A percentile compares a stretch with the other conserved stretches of the same genome.
phyloP scores from a whole-genome alignment of 1,140 invertebrate species.

The Hypothenemus hampei region DNA sequence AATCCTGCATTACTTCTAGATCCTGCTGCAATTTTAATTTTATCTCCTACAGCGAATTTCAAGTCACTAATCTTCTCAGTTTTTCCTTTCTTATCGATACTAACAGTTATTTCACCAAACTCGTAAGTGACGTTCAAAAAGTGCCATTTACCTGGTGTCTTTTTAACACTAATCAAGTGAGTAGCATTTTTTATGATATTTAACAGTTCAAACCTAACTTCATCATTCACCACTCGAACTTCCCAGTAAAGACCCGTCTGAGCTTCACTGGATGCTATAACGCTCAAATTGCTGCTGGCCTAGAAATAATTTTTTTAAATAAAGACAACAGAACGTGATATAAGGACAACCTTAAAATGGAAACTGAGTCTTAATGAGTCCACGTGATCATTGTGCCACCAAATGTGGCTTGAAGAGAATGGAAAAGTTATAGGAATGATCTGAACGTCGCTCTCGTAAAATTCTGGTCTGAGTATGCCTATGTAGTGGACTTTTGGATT shows the following conservation, averaged over 20 bases:
- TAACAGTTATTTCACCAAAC: conserved; percentile 65
- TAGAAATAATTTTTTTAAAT: conserved; percentile 63
- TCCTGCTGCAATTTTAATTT: conserved; percentile 71
- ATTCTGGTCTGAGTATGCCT: conserved; percentile 74
- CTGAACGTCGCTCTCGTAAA: conserved; percentile 76
- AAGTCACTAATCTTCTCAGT: conserved; percentile 48
- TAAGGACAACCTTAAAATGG: conserved; percentile 64
- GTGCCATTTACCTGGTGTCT: conserved; percentile 72
- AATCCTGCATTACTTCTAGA: conserved; percentile 64
- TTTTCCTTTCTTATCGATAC: conserved; percentile 69
- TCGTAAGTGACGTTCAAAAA: conserved; percentile 72
- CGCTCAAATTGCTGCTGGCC: conserved; percentile 74
- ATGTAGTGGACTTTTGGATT: conserved; percentile 69
- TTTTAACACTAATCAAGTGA: conserved; percentile 70
- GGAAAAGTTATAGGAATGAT: conserved; percentile 90
- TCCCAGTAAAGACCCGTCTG: conserved; percentile 74
- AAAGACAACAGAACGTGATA: background rate
- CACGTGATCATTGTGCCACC: conserved; percentile 70
- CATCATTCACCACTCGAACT: conserved; percentile 77
- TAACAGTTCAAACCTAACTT: conserved; percentile 74
- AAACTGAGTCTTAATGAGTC: conserved; percentile 74
- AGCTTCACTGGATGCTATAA: conserved; percentile 78
- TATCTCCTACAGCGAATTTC: conserved; percentile 51
- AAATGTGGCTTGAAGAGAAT: conserved; percentile 81
- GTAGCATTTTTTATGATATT: conserved; percentile 67